Evolutionary conservation across 2,797 vertebrate species (phyloP).

Genomic region (Psittacula echo): DNA sequence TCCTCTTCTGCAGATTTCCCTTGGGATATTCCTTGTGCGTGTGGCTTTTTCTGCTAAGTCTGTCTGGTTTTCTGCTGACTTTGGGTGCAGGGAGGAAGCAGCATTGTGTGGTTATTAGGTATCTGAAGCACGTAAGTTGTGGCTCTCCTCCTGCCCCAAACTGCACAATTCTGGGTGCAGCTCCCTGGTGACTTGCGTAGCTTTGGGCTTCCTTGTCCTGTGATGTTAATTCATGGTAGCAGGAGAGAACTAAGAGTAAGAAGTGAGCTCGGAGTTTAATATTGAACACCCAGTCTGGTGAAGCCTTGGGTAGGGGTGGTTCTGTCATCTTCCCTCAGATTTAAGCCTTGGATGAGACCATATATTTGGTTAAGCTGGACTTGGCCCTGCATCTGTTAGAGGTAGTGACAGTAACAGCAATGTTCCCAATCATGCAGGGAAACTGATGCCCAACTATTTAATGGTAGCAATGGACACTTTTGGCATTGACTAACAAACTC

Average conservation of each 20-base stretch:
- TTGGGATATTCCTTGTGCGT: not conserved
- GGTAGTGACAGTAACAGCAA: fast-evolving
- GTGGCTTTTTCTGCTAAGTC: not conserved
- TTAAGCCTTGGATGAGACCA: not conserved
- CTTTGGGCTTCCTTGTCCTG: not conserved
- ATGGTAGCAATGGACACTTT: not conserved
- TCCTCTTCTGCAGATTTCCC: not conserved
- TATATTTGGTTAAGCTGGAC: not conserved
- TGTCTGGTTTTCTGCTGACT: not conserved
- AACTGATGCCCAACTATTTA: not conserved
- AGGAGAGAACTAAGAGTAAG: not conserved
- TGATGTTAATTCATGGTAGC: not conserved
- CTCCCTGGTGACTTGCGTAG: not conserved
- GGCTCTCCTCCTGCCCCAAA: not conserved
- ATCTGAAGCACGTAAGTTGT: not conserved
- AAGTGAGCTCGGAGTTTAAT: not conserved
- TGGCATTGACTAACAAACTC: not conserved
- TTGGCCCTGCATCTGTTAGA: not conserved
- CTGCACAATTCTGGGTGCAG: not conserved
- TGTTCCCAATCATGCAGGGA: fast-evolving
- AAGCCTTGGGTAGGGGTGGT: not conserved
- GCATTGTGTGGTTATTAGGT: not conserved
- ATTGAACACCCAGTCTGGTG: not conserved
- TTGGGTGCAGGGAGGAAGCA: not conserved
- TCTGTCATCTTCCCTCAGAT: not conserved